These are phyloP conservation scores for Ladona fulva DNA, from an alignment of 1,140 invertebrate genomes.

Conservation along the genomic window DNA sequence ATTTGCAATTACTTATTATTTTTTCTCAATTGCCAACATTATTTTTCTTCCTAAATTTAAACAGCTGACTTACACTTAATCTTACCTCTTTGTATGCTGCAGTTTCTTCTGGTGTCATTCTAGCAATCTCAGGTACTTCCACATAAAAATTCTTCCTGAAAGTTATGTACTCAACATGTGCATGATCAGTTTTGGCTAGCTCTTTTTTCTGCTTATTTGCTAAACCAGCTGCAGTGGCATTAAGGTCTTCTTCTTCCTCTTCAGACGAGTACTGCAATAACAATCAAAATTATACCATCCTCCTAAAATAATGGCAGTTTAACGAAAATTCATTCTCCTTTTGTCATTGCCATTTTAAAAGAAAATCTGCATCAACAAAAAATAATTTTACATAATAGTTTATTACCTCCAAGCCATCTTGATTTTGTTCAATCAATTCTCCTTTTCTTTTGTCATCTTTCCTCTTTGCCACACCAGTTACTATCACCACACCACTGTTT, in stretches of 20 bases:
- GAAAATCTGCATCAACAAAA: too few species aligned
- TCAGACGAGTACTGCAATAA: constrained; percentile 78
- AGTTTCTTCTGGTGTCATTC: constrained; percentile 85
- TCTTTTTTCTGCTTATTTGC: constrained; percentile 85
- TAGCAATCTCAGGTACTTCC: constrained; percentile 78
- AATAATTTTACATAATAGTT: too few species aligned
- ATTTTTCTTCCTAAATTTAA: too few species aligned
- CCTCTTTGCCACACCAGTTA: constrained; percentile 86
- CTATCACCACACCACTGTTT: constrained; percentile 56
- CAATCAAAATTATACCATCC: constrained; percentile 13
- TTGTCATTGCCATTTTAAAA: too few species aligned
- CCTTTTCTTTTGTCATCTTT: constrained; percentile 69
- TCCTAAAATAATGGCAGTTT: too few species aligned
- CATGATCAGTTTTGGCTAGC: constrained; percentile 80
- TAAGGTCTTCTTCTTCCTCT: constrained; percentile 90
- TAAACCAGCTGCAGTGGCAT: constrained; percentile 79
- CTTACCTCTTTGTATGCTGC: constrained; percentile 63
- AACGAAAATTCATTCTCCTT: too few species aligned
- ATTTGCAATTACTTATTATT: too few species aligned
- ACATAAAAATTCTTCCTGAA: constrained; percentile 97
- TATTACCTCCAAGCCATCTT: constrained; percentile 78
- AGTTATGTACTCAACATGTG: constrained; percentile 68
- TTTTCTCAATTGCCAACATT: too few species aligned
- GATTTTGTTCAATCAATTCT: constrained; percentile 94
- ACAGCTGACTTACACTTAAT: too few species aligned